Evolutionary conservation across 2,888 invertebrate species (phyloP), one percentile per base, ranked within the genome.

Genomic region (Apamea crenata): DNA sequence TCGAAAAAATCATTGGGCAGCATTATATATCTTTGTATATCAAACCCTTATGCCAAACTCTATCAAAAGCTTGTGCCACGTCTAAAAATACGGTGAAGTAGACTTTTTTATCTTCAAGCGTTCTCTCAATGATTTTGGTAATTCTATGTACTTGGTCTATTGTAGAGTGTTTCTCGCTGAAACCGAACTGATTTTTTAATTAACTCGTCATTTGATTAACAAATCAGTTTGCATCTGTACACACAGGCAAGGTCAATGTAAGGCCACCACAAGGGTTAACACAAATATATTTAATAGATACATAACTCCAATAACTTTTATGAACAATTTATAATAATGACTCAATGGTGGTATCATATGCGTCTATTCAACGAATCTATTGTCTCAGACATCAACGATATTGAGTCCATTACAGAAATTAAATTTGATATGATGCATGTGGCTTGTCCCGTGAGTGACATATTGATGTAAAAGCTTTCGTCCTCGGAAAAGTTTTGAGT

Each of bases 391-490:
- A 85, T 81, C 71, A 77, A 32, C 71, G 53, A 61, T 83, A 87
- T 87, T 76, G 71, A 77, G 36, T 83, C 86, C 85, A 87, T 87
- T 87, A 85, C 32, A 67, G 21, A 66, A 50, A 86, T 87, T 65
- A 78, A 80, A 84, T 80, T 69, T 47, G 74, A 44, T 65, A 32
- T 72, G 63, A 80, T 78, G 73, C 81, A 83, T 71, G 68, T 47
- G 73, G 29, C 18, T 32, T 72, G 61, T 50, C 44, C 40, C n/a
- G 32, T 16, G 71, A 44, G 53, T 36, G 66, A 69, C 44, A 69
- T 36, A 69, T 68, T 69, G 1, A 77, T 66, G 40, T 74, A 47
- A 74, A 85, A 77, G 68, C 56, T 69, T 68, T 66, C 7, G 65
- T 36, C n/a, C 4, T 65, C 6, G n/a, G 44, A 21, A 36, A 63